phyloP scores from a whole-genome alignment of 2,888 invertebrate genomes.

The Toxonevra muliebris region DNA sequence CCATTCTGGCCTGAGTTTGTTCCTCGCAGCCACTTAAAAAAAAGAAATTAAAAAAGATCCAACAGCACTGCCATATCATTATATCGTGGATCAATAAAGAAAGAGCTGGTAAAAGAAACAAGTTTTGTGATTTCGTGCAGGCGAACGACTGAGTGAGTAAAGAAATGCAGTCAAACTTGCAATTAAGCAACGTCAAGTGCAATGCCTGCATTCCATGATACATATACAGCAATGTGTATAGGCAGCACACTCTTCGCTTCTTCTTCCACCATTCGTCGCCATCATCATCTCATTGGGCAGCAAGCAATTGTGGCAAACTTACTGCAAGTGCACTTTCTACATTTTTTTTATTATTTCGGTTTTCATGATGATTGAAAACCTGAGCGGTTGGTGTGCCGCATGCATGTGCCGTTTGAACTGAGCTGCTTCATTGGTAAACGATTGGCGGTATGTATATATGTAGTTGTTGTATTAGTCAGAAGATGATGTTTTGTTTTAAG shows the following conservation, averaged over 20 bases:
- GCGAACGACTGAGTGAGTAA: constrained; percentile 11
- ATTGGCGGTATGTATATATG: too few relatives aligned
- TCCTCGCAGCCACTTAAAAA: too few relatives aligned
- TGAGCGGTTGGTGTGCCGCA: constrained; percentile 11
- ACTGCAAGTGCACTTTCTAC: constrained; percentile 6
- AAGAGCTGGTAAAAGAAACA: constrained; percentile 19
- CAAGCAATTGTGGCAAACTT: constrained; percentile 10
- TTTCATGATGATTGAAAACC: constrained; percentile 11
- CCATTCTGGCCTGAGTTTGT: too few relatives aligned
- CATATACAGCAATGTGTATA: neutral
- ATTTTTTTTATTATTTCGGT: neutral
- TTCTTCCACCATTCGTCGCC: constrained; percentile 15
- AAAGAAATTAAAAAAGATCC: too few relatives aligned
- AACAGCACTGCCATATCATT: too few relatives aligned
- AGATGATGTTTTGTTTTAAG: too few relatives aligned
- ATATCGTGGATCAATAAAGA: neutral
- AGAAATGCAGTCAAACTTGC: constrained; percentile 30
- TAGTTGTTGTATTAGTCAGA: too few relatives aligned
- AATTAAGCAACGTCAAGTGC: constrained; percentile 36
- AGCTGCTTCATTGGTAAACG: too few relatives aligned
- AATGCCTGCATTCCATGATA: constrained; percentile 22
- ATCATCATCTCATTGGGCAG: constrained; percentile 11
- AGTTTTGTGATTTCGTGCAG: constrained; percentile 21
- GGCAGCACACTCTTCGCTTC: neutral
- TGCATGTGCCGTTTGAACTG: too few relatives aligned